These are phyloP conservation scores for Rhinoptilus africanus DNA, from an alignment of 2,113 vertebrate species.

Conservation along the genomic window DNA sequence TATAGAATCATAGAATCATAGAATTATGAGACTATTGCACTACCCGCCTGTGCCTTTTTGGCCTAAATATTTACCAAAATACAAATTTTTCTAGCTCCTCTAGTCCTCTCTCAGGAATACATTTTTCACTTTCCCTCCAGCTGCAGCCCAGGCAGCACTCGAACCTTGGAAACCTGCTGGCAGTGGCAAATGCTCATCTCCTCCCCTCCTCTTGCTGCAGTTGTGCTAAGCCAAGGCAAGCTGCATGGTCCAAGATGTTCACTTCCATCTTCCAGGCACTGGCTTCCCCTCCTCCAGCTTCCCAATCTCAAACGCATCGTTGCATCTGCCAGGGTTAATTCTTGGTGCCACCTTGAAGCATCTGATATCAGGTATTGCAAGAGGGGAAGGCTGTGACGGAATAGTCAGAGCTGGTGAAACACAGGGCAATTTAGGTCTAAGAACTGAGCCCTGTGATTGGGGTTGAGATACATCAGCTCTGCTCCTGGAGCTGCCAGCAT, in stretches of 20 bases:
- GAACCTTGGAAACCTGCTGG: neutral
- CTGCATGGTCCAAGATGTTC: fast-evolving
- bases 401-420: neutral
- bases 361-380: neutral
- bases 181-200: neutral
- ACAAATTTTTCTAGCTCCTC: neutral
- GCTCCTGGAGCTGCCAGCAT: neutral
- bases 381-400: neutral
- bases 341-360: neutral
- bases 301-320: neutral
- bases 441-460: neutral
- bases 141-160: neutral
- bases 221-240: neutral
- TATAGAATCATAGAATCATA: too few relatives aligned
- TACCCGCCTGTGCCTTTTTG: neutral
- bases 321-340: neutral
- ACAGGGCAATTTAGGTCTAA: neutral
- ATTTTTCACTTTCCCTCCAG: neutral
- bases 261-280: neutral
- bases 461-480: neutral
- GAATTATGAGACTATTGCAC: neutral
- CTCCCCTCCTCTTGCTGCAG: neutral
- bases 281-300: neutral
- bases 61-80: neutral
- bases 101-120: neutral